Percentiles rank a stretch among this genome's conserved stretches.
Conservation (phyloP, 35 echinoderm and acorn worm genomes). For the Lytechinus variegatus region DNA sequence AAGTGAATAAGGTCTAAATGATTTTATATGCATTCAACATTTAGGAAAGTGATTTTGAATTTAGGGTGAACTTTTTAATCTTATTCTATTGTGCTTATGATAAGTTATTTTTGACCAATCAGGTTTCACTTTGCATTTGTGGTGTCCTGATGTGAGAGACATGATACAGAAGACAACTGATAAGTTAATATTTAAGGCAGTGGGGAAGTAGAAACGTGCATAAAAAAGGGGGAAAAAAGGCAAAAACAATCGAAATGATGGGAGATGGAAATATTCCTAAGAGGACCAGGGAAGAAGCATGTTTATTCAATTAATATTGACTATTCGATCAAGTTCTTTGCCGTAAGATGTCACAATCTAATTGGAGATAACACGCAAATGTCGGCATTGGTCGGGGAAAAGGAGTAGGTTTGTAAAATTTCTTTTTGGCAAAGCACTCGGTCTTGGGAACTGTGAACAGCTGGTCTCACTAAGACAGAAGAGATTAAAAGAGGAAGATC, state of each 20-base stretch:
- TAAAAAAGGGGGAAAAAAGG: neutral
- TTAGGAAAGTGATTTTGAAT: no score
- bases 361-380: neutral
- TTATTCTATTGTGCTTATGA: no score
- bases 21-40: no score
- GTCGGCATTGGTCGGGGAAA: neutral
- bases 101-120: no score
- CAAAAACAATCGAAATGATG: neutral
- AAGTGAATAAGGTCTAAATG: neutral
- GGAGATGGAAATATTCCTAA: neutral
- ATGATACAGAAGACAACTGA: no score
- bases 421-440: neutral
- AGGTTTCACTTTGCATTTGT: no score
- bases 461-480: conserved; percentile 1
- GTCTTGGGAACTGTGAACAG: neutral
- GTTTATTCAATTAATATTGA: neutral
- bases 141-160: no score
- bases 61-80: no score
- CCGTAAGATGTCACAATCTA: neutral
- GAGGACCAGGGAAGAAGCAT: neutral
- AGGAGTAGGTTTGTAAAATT: neutral
- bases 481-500: neutral
- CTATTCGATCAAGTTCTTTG: neutral
- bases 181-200: neutral
- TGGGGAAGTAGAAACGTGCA: neutral